phyloP scores from a whole-genome alignment of 2,113 vertebrate genomes.

The Percina caprodes region DNA sequence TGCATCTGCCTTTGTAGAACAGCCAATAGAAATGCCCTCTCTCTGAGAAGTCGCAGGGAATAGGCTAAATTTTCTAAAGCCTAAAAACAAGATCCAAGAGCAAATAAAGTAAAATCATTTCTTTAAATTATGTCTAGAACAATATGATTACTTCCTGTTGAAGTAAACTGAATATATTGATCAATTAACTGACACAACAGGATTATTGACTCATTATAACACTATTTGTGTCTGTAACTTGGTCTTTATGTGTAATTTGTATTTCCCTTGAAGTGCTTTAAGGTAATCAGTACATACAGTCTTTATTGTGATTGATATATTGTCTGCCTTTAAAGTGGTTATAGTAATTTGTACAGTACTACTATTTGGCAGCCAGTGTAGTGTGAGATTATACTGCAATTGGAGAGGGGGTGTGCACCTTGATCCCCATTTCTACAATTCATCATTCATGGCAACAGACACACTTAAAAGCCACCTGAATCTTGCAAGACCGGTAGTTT shows the following conservation, averaged over 20 bases:
- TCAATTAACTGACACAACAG: neutral
- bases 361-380: slow-evolving; percentile 1
- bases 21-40: too few species aligned
- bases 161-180: neutral
- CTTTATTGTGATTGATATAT: neutral
- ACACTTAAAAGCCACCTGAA: neutral
- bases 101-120: neutral
- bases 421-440: neutral
- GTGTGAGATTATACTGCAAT: slow-evolving; percentile 18
- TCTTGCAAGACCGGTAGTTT: neutral
- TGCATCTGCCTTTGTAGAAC: too few species aligned
- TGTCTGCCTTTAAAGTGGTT: slow-evolving; percentile 17
- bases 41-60: too few species aligned
- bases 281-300: neutral
- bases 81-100: too few species aligned
- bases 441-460: neutral
- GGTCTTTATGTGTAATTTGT: slow-evolving; percentile 3
- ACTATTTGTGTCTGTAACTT: neutral
- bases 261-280: neutral
- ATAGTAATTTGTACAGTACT: too few species aligned
- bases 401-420: neutral
- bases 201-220: neutral
- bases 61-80: too few species aligned
- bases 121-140: neutral
- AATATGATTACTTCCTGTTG: neutral